A percentile compares a stretch with the other conserved stretches of the same genome.
Evolutionary conservation across 2,113 vertebrate species (phyloP).

Genomic region (Potamarius usumacintae): DNA sequence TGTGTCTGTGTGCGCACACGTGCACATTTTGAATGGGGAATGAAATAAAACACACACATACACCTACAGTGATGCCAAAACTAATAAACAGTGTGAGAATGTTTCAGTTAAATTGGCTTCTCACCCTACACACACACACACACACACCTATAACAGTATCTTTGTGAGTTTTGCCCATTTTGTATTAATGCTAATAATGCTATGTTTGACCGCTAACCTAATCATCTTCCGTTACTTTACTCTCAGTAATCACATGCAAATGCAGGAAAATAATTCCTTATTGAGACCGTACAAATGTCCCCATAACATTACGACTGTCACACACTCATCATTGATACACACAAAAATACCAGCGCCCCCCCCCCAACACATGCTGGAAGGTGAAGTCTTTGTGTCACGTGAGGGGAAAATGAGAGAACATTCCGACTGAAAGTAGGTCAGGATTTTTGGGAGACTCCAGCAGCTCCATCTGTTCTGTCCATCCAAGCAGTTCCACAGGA

Average conservation of each 20-base stretch:
- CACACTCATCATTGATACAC: neutral
- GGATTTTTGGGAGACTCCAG: slow-evolving; percentile 8
- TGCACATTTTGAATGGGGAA: slow-evolving; percentile 2
- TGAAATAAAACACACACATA: slow-evolving; percentile 72
- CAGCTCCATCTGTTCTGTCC: slow-evolving; percentile 41
- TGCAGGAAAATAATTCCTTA: neutral
- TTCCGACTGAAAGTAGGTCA: slow-evolving; percentile 53
- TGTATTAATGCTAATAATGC: neutral
- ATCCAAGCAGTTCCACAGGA: slow-evolving; percentile 27
- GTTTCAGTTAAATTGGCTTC: slow-evolving; percentile 63
- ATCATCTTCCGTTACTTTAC: neutral
- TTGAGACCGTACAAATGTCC: neutral
- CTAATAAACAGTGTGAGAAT: slow-evolving; percentile 79
- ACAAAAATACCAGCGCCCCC: neutral
- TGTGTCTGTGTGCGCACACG: neutral
- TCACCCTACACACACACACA: slow-evolving; percentile 34
- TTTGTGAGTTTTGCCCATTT: neutral
- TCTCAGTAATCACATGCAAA: neutral
- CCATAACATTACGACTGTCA: neutral
- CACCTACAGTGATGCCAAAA: slow-evolving; percentile 69
- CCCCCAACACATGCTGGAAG: slow-evolving; percentile 3
- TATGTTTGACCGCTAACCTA: neutral
- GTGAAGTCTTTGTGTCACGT: slow-evolving; percentile 30
- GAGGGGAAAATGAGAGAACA: slow-evolving; percentile 35
- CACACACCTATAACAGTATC: neutral